These are phyloP conservation scores for Acyrthosiphon pisum DNA, from an alignment of 1,140 invertebrate genomes.

Conservation along the genomic window DNA sequence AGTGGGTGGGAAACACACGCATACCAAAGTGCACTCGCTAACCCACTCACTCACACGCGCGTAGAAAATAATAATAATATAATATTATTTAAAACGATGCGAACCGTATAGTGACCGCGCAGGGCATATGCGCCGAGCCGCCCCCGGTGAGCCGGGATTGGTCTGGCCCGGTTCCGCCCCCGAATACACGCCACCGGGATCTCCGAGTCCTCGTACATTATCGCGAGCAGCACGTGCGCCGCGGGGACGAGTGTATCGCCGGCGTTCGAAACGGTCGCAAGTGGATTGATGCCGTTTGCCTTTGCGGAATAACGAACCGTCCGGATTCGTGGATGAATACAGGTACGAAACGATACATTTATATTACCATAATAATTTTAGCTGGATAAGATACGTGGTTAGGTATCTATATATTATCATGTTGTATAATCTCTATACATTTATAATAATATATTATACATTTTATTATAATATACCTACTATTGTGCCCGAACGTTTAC, in stretches of 20 bases:
- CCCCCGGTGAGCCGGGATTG: conserved; percentile 5
- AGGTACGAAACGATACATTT: conserved; percentile 12
- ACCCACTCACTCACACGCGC: background rate
- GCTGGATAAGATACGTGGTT: no score
- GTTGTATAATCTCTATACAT: background rate
- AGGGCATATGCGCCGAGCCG: conserved; percentile 50
- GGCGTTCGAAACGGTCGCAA: conserved; percentile 46
- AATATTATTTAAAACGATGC: conserved; percentile 30
- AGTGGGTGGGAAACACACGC: background rate
- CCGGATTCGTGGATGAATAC: conserved; percentile 52
- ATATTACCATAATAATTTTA: no score
- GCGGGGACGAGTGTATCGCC: conserved; percentile 48
- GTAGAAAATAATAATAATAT: background rate
- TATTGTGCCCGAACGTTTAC: background rate
- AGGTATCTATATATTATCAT: no score
- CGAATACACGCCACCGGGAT: background rate
- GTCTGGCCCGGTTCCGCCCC: conserved; percentile 16
- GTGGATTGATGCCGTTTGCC: conserved; percentile 30
- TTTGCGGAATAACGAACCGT: conserved; percentile 6
- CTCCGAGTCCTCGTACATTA: background rate
- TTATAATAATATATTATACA: background rate
- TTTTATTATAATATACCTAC: background rate
- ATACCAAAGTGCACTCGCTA: background rate
- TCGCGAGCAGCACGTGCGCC: conserved; percentile 22
- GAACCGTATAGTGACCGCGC: conserved; percentile 7